phyloP scores from a whole-genome alignment of 2,888 invertebrate genomes.

The Dynastes maya region DNA sequence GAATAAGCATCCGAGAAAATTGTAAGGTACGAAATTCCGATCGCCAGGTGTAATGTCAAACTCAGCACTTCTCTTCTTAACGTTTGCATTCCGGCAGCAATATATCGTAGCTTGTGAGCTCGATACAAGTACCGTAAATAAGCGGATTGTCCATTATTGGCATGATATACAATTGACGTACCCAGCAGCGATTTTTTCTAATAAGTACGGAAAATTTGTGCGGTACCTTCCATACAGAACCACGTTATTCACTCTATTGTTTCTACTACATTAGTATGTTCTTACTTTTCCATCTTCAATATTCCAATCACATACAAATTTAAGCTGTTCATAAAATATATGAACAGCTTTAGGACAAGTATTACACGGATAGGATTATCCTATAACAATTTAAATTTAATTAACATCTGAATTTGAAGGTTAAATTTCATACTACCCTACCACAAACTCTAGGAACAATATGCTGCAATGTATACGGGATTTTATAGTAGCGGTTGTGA shows the following conservation, averaged over 20 bases:
- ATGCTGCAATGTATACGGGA: no score
- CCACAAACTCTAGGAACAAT: no score
- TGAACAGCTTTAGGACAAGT: no score
- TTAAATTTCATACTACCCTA: no score
- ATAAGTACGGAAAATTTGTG: background rate
- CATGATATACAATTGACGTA: background rate
- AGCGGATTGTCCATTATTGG: background rate
- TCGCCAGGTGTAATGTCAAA: conserved; percentile 13
- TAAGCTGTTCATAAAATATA: no score
- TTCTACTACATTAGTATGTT: background rate
- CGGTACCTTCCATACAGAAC: background rate
- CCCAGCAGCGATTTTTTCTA: background rate
- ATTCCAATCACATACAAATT: no score
- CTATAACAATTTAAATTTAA: no score
- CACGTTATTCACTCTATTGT: background rate
- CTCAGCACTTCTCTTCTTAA: background rate
- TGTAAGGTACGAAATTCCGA: background rate
- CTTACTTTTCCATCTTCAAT: no score
- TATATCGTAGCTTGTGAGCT: background rate
- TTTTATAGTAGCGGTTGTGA: no score
- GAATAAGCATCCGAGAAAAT: conserved; percentile 9
- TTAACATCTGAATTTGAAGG: no score
- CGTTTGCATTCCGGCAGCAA: conserved; percentile 3
- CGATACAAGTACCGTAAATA: conserved; percentile 12
- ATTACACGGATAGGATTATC: no score